Conservation (phyloP, 2,888 invertebrate genomes). For the Cerastis rubricosa region DNA sequence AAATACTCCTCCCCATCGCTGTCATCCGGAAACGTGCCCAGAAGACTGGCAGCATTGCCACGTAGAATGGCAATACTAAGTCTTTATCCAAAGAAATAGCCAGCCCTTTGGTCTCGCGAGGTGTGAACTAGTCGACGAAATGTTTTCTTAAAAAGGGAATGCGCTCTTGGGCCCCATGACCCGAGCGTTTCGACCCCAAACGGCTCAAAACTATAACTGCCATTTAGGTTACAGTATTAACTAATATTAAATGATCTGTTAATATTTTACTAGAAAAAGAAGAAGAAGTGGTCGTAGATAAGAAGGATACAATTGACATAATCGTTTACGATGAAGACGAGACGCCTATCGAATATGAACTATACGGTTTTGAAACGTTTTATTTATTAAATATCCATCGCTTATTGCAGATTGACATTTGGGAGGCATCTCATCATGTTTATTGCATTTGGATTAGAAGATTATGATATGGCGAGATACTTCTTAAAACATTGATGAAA, state of each 20-base stretch:
- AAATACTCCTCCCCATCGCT: too few species aligned
- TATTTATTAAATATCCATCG: conserved; percentile 12
- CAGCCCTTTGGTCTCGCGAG: too few species aligned
- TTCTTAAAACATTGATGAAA: not conserved
- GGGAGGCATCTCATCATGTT: not conserved
- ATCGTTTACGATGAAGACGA: conserved; percentile 78
- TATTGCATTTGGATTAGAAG: not conserved
- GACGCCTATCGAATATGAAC: conserved; percentile 71
- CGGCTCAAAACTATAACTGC: too few species aligned
- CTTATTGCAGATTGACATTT: conserved; percentile 24
- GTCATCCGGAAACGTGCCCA: too few species aligned
- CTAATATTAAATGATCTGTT: conserved; percentile 1
- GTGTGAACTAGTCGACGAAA: too few species aligned
- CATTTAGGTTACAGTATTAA: too few species aligned
- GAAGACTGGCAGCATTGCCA: too few species aligned
- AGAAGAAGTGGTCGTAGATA: conserved; percentile 63
- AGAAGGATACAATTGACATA: conserved; percentile 73
- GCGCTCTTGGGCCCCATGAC: too few species aligned
- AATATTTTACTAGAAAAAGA: conserved; percentile 59
- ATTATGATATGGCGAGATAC: not conserved
- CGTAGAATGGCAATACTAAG: too few species aligned
- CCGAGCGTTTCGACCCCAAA: too few species aligned
- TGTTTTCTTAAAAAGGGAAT: too few species aligned
- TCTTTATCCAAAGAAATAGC: too few species aligned
- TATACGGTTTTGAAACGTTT: conserved; percentile 78